Evolutionary conservation across 2,888 invertebrate genomes (phyloP), one percentile per base, ranked within the genome.

Genomic region (Trichogramma evanescens): DNA sequence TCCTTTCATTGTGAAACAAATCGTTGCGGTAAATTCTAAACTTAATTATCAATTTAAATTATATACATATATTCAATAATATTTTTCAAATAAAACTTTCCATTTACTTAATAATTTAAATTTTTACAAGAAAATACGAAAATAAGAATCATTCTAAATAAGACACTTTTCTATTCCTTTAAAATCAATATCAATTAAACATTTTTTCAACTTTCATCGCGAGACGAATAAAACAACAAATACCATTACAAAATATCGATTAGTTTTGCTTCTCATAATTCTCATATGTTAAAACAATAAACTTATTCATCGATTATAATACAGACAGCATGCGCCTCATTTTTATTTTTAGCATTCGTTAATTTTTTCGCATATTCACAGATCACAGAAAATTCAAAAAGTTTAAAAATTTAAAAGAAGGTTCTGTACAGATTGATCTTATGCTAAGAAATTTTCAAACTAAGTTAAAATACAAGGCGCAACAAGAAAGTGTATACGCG

Each of bases 381-480:
- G 59, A 64, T 64, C 62, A 64, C 64, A 62, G 62, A 64, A 62
- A 63, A 61, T 63, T 61, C 59, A 52, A 61, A 63, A 59, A 49
- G 51, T 55, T 59, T 52, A 8, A 45, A 59, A 49, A 50, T 52
- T 64, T 55, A 57, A 62, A 64, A 48, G 44, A 60, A 59, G 44
- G 40, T 43, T 59, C 48, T 55, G 50, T 54, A 41, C 40, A 56
- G n/a, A 55, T 39, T 61, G 51, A 57, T 50, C 26, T 54, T 10
- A 54, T 51, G 26, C 52, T 58, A 59, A 45, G 46, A 54, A 53
- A 58, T n/a, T 53, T 10, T 58, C 50, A 42, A 52, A 56, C 13
- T 53, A 6, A 57, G 8, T 38, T 43, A 50, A 55, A 63, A 26
- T 26, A 26, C 26, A 26, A 26, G 26, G 45, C 45, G n/a, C 45